These are phyloP conservation scores for Euwallacea similis DNA, from an alignment of 1,140 invertebrate genomes.

Conservation along the genomic window DNA sequence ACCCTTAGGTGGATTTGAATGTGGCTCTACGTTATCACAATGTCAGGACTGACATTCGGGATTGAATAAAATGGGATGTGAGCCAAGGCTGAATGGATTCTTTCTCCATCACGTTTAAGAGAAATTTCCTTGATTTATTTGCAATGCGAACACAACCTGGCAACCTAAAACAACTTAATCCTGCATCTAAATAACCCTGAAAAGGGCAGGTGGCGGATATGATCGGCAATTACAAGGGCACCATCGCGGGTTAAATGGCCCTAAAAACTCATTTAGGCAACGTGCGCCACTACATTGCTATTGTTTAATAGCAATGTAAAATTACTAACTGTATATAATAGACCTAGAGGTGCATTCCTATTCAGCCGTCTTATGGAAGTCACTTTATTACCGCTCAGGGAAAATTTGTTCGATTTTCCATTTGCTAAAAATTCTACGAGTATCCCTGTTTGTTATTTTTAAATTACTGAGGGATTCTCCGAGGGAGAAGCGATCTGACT, in stretches of 20 bases:
- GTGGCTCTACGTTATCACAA: constrained; percentile 17
- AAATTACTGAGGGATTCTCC: too few species aligned
- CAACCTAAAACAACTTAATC: too few species aligned
- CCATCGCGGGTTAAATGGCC: constrained; percentile 9
- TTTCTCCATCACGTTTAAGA: not conserved
- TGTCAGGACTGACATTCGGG: constrained; percentile 9
- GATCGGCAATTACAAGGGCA: constrained; percentile 14
- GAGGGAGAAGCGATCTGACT: too few species aligned
- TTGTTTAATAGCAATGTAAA: constrained; percentile 1
- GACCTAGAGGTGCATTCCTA: too few species aligned
- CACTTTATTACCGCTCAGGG: too few species aligned
- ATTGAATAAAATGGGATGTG: constrained; percentile 22
- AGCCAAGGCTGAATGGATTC: constrained; percentile 8
- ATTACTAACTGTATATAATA: too few species aligned
- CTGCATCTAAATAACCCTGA: not conserved
- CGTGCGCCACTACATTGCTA: not conserved
- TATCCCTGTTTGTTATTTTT: too few species aligned
- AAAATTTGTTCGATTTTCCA: too few species aligned
- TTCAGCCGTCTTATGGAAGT: too few species aligned
- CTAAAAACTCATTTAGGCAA: constrained; percentile 14
- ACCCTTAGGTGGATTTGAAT: constrained; percentile 20
- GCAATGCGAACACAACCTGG: not conserved
- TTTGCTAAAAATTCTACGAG: too few species aligned
- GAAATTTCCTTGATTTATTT: constrained; percentile 16
- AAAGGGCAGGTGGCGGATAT: constrained; percentile 11